phyloP scores from a whole-genome alignment of 2,888 invertebrate genomes.

The Drosophila lutescens region DNA sequence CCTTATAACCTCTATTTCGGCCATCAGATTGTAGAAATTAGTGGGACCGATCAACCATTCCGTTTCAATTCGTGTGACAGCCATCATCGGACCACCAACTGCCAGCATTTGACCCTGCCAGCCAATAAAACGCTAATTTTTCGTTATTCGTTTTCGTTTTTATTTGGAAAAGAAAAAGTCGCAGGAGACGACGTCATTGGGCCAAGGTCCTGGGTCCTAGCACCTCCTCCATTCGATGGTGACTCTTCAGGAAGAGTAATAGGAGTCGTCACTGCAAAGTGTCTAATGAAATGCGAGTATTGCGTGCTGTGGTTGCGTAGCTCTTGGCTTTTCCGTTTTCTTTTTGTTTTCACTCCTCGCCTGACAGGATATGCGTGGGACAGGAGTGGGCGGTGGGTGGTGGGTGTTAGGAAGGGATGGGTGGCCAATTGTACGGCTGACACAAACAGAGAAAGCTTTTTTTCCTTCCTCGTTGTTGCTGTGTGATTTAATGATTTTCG shows the following conservation, averaged over 20 bases:
- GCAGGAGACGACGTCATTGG: conserved; percentile 39
- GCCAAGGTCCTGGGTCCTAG: conserved; percentile 10
- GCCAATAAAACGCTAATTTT: conserved; percentile 36
- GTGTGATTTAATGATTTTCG: conserved; percentile 79
- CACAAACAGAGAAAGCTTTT: conserved; percentile 70
- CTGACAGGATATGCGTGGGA: conserved; percentile 66
- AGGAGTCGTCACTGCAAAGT: conserved; percentile 79
- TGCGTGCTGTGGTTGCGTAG: conserved; percentile 79
- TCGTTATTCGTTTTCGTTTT: conserved; percentile 11
- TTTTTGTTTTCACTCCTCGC: conserved; percentile 9
- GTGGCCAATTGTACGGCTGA: conserved; percentile 75
- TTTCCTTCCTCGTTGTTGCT: conserved; percentile 31
- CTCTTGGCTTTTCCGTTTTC: conserved; percentile 42
- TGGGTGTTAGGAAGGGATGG: conserved; percentile 29
- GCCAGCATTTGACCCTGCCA: not conserved
- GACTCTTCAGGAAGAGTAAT: conserved; percentile 64
- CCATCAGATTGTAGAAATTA: conserved; percentile 5
- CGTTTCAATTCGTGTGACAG: conserved; percentile 25
- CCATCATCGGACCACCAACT: not conserved
- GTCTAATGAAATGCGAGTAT: conserved; percentile 81
- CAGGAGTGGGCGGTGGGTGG: conserved; percentile 12
- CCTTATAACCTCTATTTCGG: conserved; percentile 7
- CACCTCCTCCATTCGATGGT: not conserved
- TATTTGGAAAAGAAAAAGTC: conserved; percentile 8
- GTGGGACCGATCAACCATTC: conserved; percentile 1